phyloP scores from a whole-genome alignment of 2,113 vertebrate genomes.

The Spea multiplicata region DNA sequence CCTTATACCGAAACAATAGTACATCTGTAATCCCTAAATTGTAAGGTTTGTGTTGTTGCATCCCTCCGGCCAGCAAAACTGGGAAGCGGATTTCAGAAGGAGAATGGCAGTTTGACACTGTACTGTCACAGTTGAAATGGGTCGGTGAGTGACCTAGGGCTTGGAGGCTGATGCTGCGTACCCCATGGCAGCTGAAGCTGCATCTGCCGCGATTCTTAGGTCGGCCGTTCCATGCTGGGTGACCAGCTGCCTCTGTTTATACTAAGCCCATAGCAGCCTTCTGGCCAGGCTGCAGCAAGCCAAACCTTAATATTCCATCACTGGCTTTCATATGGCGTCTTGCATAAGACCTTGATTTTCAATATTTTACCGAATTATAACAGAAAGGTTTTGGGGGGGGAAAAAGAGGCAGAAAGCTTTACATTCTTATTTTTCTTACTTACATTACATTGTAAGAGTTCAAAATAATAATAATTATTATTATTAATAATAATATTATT shows the following conservation, averaged over 20 bases:
- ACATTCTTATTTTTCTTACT: background rate
- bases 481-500: no score
- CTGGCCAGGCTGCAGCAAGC: slow-evolving; percentile 58
- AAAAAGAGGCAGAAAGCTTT: slow-evolving; percentile 13
- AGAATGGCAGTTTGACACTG: slow-evolving; percentile 76
- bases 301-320: slow-evolving; percentile 50
- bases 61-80: slow-evolving; percentile 51
- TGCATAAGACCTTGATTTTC: slow-evolving; percentile 37
- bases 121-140: slow-evolving; percentile 66
- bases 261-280: slow-evolving; percentile 61
- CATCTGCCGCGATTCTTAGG: slow-evolving; percentile 67
- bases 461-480: no score
- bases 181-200: slow-evolving; percentile 72
- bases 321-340: slow-evolving; percentile 60
- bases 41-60: background rate
- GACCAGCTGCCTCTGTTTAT: slow-evolving; percentile 76
- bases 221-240: slow-evolving; percentile 71
- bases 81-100: slow-evolving; percentile 51
- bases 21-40: slow-evolving; percentile 45
- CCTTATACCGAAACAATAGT: slow-evolving; percentile 13
- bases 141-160: slow-evolving; percentile 67
- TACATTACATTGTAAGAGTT: background rate
- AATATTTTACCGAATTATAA: background rate
- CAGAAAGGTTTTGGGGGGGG: background rate
- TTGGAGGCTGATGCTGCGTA: slow-evolving; percentile 61